phyloP scores from a whole-genome alignment of 2,797 vertebrate species.

The Antrozous pallidus region DNA sequence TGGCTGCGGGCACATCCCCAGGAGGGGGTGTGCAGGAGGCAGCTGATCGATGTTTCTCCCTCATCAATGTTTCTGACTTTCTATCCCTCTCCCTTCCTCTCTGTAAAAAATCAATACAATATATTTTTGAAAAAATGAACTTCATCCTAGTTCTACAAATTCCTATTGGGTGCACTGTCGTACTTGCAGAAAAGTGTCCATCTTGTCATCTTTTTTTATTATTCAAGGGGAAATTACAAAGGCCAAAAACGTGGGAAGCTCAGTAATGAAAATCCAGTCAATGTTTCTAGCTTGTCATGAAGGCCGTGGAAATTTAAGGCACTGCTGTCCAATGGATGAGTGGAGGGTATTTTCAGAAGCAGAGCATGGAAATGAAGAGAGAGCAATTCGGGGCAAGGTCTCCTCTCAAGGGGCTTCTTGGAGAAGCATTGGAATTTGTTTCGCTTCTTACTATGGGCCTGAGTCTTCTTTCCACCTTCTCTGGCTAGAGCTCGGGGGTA shows the following conservation, averaged over 20 bases:
- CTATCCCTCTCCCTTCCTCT: no score
- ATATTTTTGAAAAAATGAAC: no score
- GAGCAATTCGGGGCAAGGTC: no score
- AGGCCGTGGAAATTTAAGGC: background rate
- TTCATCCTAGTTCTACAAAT: constrained; percentile 38
- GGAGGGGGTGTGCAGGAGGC: no score
- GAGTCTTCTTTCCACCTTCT: background rate
- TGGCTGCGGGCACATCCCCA: no score
- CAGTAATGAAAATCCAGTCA: constrained; percentile 52
- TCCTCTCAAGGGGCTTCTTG: background rate
- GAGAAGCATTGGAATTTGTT: background rate
- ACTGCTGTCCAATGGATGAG: background rate
- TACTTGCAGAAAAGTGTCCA: background rate
- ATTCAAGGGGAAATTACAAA: constrained; percentile 45
- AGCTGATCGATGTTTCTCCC: no score
- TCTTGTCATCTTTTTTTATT: constrained; percentile 18
- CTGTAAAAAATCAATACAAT: no score
- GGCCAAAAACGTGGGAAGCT: constrained; percentile 5
- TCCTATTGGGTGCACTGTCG: background rate
- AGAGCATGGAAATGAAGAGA: background rate
- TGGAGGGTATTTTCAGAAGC: background rate
- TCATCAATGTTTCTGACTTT: no score
- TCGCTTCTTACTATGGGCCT: background rate
- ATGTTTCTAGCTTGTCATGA: background rate
- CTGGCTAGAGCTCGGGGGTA: background rate